Base-by-base conservation (phyloP, 1,140 invertebrate species). In the Ostrea edulis region DNA sequence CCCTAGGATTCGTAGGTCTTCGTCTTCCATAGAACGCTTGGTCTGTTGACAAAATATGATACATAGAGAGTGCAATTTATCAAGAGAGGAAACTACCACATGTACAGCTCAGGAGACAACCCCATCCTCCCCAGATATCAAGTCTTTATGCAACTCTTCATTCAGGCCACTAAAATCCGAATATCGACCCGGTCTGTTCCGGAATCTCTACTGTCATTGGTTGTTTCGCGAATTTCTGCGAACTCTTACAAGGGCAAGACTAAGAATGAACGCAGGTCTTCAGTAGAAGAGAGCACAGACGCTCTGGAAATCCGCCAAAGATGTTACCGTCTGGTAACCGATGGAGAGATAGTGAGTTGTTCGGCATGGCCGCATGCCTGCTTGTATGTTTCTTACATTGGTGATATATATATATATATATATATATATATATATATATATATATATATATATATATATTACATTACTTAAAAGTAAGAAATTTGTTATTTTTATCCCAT, bases 161-260 rank as follows among this genome's bases (percentile, higher is more conserved):
- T 77, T 77, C 68, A 77, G 68, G 68, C 68, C 68, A 77, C 68
- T 77, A 77, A 77, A 77, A 77, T 77, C 68, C 68, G 68, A 77
- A 77, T 77, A 77, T 77, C 68, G 68, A 77, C 68, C 68, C 68
- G 68, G 25, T 77, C 25, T 77, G 68, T 77, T 77, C 68, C 68
- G 68, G 68, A 77, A 77, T 77, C 68, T 77, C 68, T 29, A 77
- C 29, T 77, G 68, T 77, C 68, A 77, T 77, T 77, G 68, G 68
- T 17, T 77, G 68, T 77, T 77, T 77, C 29, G 25, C 68, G 29
- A 77, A 77, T 77, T 77, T 77, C 68, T 77, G 68, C 68, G 68
- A 77, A 77, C 68, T 77, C 68, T 25, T 77, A 77, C 68, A 77
- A 77, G 68, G 68, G 68, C 68, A 77, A 77, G 68, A 77, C 68